Conservation (phyloP, 2,888 invertebrate genomes). For the Polietes domitor region DNA sequence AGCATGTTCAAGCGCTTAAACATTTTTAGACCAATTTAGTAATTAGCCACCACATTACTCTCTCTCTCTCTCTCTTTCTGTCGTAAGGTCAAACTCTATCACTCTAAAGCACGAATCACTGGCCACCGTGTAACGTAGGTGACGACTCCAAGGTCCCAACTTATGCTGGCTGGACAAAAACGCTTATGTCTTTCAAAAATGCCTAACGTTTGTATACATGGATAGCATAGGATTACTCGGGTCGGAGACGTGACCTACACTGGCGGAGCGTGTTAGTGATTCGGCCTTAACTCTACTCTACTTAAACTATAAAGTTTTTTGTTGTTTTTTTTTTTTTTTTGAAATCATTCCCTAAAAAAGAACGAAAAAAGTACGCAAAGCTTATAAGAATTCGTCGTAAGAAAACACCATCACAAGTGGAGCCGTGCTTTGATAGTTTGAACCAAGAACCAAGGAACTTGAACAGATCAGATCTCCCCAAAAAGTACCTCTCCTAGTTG, state of each 20-base stretch:
- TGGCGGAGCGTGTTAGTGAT: no score
- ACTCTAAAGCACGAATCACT: not conserved
- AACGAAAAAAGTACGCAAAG: slow-evolving; percentile 58
- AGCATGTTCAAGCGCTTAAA: not conserved
- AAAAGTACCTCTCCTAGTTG: not conserved
- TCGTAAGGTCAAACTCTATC: not conserved
- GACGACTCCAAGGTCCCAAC: no score
- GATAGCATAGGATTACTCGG: no score
- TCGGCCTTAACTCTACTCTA: not conserved
- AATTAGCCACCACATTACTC: slow-evolving; percentile 1
- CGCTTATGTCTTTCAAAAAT: no score
- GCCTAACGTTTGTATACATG: no score
- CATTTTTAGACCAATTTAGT: slow-evolving; percentile 15
- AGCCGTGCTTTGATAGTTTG: slow-evolving; percentile 62
- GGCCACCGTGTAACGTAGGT: no score
- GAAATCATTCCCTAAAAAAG: slow-evolving; percentile 29
- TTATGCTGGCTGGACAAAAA: no score
- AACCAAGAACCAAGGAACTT: not conserved
- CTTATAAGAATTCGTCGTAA: slow-evolving; percentile 59
- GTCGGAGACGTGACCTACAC: no score
- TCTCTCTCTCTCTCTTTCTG: not conserved
- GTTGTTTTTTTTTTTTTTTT: slow-evolving; percentile 29
- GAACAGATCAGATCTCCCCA: slow-evolving; percentile 1
- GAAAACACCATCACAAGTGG: slow-evolving; percentile 63
- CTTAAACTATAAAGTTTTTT: not conserved